Conservation (phyloP, 2,797 vertebrate genomes). For the Poeciliopsis infans region DNA sequence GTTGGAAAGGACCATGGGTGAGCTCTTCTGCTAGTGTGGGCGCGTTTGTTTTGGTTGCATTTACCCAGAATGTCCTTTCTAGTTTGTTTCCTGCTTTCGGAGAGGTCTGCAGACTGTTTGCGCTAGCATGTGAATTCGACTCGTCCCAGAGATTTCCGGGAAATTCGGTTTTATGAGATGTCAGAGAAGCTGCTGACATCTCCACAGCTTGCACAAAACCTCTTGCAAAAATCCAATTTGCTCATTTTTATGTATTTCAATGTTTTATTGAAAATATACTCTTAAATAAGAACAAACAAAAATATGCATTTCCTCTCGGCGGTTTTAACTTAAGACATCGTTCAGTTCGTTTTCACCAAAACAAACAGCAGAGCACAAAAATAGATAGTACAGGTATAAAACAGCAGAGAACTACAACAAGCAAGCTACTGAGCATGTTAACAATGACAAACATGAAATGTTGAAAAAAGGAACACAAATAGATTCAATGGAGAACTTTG, state of each 20-base stretch:
- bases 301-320: constrained; percentile 28
- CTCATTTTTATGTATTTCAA: neutral
- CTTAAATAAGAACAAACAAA: neutral
- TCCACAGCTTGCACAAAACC: neutral
- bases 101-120: no score
- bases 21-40: no score
- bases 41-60: no score
- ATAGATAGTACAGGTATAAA: constrained; percentile 2
- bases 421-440: neutral
- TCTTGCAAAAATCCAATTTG: neutral
- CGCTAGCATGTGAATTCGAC: no score
- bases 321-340: constrained; percentile 15
- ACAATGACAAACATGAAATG: constrained; percentile 9
- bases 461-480: constrained; percentile 30
- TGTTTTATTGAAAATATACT: constrained; percentile 60
- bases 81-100: no score
- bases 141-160: no score
- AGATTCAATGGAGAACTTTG: constrained; percentile 42
- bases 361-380: constrained; percentile 12
- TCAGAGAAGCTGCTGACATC: no score
- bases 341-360: constrained; percentile 8
- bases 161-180: no score
- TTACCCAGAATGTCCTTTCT: no score
- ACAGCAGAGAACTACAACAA: constrained; percentile 1
- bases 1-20: no score